A percentile compares a stretch with the other conserved stretches of the same genome.
phyloP scores from a whole-genome alignment of 2,888 invertebrate species.

The Siphonodentalium dalli region DNA sequence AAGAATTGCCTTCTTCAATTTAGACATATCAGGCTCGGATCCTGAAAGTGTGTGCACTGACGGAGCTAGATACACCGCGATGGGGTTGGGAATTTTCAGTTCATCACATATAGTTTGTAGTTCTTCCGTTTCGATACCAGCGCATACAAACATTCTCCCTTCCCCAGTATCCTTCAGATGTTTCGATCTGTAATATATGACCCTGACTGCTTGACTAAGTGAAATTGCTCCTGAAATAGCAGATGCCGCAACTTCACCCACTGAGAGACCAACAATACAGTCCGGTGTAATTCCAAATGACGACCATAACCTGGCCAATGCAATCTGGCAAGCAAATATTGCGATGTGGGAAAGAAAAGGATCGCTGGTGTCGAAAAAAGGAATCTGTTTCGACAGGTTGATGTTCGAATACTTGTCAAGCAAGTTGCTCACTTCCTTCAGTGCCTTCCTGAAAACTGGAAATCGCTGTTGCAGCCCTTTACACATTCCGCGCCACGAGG shows the following conservation, averaged over 20 bases:
- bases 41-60: constrained; percentile 13
- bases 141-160: constrained; percentile 11
- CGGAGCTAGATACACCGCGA: constrained; percentile 7
- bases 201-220: constrained; percentile 2
- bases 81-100: not conserved
- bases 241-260: constrained; percentile 20
- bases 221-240: constrained; percentile 3
- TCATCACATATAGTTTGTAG: not conserved
- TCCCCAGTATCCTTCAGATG: not conserved
- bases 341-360: too few species aligned
- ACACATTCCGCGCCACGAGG: constrained; percentile 40
- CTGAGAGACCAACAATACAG: constrained; percentile 16
- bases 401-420: too few species aligned
- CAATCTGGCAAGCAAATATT: too few species aligned
- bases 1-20: not conserved
- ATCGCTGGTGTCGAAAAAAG: too few species aligned
- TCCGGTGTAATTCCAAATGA: constrained; percentile 10
- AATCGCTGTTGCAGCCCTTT: constrained; percentile 23
- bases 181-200: constrained; percentile 10
- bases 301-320: constrained; percentile 2
- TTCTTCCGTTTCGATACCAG: not conserved
- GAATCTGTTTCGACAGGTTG: not conserved
- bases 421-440: constrained; percentile 25
- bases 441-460: constrained; percentile 21
- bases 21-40: not conserved